phyloP scores from a whole-genome alignment of 2,113 vertebrate species.

The Pleuronectes platessa region DNA sequence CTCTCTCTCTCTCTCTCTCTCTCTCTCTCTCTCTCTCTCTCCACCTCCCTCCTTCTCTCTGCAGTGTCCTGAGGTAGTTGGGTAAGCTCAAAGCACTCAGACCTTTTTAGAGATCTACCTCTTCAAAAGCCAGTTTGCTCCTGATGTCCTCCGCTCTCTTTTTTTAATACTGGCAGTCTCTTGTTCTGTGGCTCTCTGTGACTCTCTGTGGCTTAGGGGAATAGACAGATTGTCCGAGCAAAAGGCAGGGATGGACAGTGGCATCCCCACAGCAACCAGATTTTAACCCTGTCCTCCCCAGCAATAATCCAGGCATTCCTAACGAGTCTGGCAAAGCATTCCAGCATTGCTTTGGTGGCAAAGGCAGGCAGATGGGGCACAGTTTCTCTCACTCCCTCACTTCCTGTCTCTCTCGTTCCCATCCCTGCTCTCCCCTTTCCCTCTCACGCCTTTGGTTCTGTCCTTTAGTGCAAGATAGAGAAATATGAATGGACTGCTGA shows the following conservation, averaged over 20 bases:
- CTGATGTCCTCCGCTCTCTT: conserved; percentile 31
- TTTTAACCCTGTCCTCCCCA: conserved; percentile 69
- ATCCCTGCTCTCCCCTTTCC: conserved; percentile 4
- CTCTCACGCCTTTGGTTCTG: conserved; percentile 52
- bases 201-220: conserved; percentile 62
- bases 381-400: conserved; percentile 23
- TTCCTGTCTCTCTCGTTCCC: conserved; percentile 19
- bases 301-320: conserved; percentile 53
- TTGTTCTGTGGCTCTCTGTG: conserved; percentile 60
- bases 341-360: conserved; percentile 50
- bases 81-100: conserved; percentile 80
- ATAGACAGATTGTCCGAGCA: conserved; percentile 58
- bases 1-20: conserved; percentile 23
- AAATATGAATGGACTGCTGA: conserved; percentile 91
- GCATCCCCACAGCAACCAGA: conserved; percentile 70
- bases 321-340: conserved; percentile 41
- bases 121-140: conserved; percentile 70
- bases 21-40: conserved; percentile 12
- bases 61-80: conserved; percentile 83
- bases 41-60: conserved; percentile 60
- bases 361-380: conserved; percentile 48
- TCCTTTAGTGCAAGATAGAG: conserved; percentile 80
- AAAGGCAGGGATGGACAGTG: conserved; percentile 67
- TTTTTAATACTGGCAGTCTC: conserved; percentile 51
- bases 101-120: conserved; percentile 78